Evolutionary conservation across 1,140 invertebrate species (phyloP).

Genomic region (Leptopilina boulardi): DNA sequence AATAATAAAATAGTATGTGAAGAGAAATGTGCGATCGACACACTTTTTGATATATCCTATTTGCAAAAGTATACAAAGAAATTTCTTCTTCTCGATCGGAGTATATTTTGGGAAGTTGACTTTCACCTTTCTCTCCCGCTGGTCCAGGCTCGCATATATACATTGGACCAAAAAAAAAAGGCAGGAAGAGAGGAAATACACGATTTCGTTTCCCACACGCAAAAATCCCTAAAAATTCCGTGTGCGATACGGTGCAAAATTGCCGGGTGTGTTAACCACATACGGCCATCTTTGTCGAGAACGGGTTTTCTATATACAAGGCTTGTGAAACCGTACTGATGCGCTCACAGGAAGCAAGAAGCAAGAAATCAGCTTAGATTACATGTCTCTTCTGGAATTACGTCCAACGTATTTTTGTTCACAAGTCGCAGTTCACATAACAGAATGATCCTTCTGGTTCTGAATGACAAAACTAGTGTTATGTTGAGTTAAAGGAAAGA

Average conservation of each 20-base stretch:
- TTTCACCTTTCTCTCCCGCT: conserved; percentile 5
- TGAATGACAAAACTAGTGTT: conserved; percentile 2
- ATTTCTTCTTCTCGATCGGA: background rate
- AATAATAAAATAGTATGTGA: background rate
- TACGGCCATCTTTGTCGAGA: background rate
- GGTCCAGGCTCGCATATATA: conserved; percentile 2
- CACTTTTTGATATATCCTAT: conserved; percentile 2
- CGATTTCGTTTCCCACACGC: conserved; percentile 5
- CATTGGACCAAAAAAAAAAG: background rate
- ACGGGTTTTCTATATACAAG: background rate
- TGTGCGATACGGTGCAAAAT: conserved; percentile 3
- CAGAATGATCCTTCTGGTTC: background rate
- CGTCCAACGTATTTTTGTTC: background rate
- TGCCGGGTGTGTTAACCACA: background rate
- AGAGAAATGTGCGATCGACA: background rate
- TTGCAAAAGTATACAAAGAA: conserved; percentile 7
- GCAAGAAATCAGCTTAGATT: background rate
- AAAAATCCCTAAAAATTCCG: background rate
- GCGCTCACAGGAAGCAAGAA: conserved; percentile 12
- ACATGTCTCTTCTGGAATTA: conserved; percentile 17
- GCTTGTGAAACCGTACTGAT: conserved; percentile 1
- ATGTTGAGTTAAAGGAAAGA: background rate
- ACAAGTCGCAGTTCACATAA: background rate
- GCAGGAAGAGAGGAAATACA: background rate
- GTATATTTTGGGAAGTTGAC: conserved; percentile 4